phyloP scores from a whole-genome alignment of 2,113 vertebrate species.

The Equus przewalskii region DNA sequence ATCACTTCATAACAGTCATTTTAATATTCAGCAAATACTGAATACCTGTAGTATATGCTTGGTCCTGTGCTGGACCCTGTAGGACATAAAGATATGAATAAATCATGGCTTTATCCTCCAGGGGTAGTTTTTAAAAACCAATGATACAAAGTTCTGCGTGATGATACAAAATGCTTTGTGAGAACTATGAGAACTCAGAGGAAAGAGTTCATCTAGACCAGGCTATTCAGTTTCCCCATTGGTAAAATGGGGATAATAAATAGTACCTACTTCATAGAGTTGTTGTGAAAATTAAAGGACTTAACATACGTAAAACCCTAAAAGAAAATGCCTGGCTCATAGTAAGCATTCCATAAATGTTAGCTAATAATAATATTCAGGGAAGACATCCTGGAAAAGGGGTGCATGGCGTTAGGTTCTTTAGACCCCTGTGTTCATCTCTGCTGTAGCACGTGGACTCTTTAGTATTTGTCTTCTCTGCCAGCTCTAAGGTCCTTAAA shows the following conservation, averaged over 20 bases:
- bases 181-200: not conserved
- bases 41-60: not conserved
- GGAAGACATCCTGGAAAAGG: not conserved
- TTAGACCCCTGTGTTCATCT: not conserved
- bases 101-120: not conserved
- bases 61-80: not conserved
- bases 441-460: not conserved
- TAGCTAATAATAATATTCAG: not conserved
- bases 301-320: not conserved
- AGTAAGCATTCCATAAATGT: not conserved
- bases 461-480: not conserved
- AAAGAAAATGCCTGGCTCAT: not conserved
- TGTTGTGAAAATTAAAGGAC: not conserved
- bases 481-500: not conserved
- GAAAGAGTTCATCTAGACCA: not conserved
- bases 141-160: not conserved
- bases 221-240: not conserved
- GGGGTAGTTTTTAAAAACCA: not conserved
- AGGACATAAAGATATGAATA: not conserved
- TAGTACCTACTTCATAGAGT: not conserved
- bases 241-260: not conserved
- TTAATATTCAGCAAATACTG: slow-evolving; percentile 25
- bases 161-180: not conserved
- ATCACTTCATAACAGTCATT: not conserved
- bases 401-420: not conserved